These are phyloP conservation scores for Chamaetylas fuelleborni DNA, from an alignment of 2,113 vertebrate species.

Conservation along the genomic window DNA sequence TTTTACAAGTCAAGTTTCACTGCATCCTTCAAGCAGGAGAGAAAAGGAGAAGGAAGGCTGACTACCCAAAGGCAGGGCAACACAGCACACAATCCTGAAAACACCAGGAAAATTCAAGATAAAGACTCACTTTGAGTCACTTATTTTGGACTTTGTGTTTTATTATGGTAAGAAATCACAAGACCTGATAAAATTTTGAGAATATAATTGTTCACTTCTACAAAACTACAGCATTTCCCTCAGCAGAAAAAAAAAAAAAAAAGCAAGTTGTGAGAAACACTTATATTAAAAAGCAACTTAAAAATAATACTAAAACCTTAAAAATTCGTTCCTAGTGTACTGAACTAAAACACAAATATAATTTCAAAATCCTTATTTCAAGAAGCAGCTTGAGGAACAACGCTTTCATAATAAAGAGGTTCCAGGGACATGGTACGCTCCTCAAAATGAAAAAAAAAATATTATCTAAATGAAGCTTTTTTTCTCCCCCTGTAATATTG, in stretches of 20 bases:
- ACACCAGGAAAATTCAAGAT: not conserved
- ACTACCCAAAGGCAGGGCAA: not conserved
- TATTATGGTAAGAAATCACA: not conserved
- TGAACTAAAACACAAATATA: not conserved
- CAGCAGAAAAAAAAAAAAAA: not conserved
- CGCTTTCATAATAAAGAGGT: not conserved
- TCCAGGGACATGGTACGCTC: not conserved
- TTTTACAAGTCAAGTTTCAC: not conserved
- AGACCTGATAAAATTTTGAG: not conserved
- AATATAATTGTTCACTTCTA: not conserved
- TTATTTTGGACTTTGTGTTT: not conserved
- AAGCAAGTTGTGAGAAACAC: not conserved
- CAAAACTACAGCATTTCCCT: not conserved
- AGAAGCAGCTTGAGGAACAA: not conserved
- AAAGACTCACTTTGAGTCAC: not conserved
- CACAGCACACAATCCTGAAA: not conserved
- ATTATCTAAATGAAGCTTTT: not conserved
- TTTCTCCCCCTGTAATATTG: accelerated
- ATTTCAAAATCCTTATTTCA: not conserved
- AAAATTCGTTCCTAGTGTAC: not conserved
- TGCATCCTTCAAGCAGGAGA: not conserved
- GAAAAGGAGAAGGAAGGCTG: not conserved
- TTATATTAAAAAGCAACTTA: not conserved
- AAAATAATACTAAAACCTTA: not conserved
- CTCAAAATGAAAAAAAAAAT: not conserved